Evolutionary conservation across 2,113 vertebrate species (phyloP).

Genomic region (Atherinomorus stipes): DNA sequence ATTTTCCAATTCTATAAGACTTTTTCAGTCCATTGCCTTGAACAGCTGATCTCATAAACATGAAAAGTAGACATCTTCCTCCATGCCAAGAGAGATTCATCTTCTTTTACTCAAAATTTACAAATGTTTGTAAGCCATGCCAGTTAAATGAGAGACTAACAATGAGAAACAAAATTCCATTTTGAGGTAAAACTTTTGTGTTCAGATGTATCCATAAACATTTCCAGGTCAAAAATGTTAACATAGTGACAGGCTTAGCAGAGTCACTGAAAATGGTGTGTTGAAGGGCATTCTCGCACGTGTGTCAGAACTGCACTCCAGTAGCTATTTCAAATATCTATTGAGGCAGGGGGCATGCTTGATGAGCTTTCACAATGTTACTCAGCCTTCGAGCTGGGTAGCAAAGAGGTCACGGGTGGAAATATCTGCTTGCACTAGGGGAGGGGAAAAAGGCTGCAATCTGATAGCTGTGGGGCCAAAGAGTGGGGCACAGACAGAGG

Average conservation of each 20-base stretch:
- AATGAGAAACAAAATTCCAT: neutral
- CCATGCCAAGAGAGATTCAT: neutral
- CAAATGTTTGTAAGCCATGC: neutral
- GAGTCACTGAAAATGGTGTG: neutral
- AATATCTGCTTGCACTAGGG: conserved; percentile 72
- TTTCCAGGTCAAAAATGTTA: neutral
- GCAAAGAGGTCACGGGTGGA: conserved; percentile 63
- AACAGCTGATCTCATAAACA: conserved; percentile 27
- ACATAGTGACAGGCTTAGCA: neutral
- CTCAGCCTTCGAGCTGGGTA: conserved; percentile 48
- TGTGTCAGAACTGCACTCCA: conserved; percentile 17
- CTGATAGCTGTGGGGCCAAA: conserved; percentile 77
- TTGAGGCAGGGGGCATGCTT: conserved; percentile 16
- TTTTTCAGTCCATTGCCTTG: conserved; percentile 18
- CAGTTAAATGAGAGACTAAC: neutral
- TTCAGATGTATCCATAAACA: neutral
- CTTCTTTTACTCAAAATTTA: no score
- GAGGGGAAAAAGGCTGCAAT: conserved; percentile 69
- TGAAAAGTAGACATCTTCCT: neutral
- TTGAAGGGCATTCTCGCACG: neutral
- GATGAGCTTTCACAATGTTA: conserved; percentile 46
- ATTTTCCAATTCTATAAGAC: conserved; percentile 30
- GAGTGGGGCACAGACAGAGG: conserved; percentile 63
- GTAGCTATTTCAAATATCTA: conserved; percentile 8
- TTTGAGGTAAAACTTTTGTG: neutral